Base-by-base conservation (phyloP, 2,113 vertebrate species). In the Xiphophorus hellerii region DNA sequence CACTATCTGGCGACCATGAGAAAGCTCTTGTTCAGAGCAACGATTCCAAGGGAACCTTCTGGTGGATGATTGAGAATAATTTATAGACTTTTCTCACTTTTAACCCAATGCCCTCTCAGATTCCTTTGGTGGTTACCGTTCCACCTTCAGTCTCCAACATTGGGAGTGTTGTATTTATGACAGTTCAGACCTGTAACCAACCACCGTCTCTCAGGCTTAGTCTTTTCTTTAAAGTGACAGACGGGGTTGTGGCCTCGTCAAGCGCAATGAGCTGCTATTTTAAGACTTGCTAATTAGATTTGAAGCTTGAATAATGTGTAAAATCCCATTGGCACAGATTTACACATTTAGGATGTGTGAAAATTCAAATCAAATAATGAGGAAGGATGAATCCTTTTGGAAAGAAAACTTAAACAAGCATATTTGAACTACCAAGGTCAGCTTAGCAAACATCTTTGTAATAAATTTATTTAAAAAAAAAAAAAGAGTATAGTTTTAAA, bases 241-340 rank as follows among this genome's bases (percentile, higher is more conserved):
- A 35, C 33, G 25, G 25, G 3, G 22, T 13, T 9, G 5, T 39
- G 35, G 71, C 62, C 37, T 27, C n/a, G 68, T 9, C 29, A 51
- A 58, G 9, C 44, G 35, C 51, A 51, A 60, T 29, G 65, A 63
- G 65, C 33, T n/a, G 65, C 62, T 81, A 76, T 78, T 76, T 78
- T 73, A n/a, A 72, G 67, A 60, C 12, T 42, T 69, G 71, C n/a
- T 68, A 69, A 84, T 80, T 72, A 66, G 69, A 74, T 69, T 7
- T 44, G 44, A 37, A 22, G 61, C 64, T 61, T 13, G 39, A 64
- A 66, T 44, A 71, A 66, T n/a, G 64, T 79, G 67, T 62, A 37
- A 81, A 33, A 63, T 78, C 51, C 15, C 29, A 63, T n/a, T 66
- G 51, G 77, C 54, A 30, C 37, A 51, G 35, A 62, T 85, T 87